Base-by-base conservation (phyloP, 2,113 vertebrate genomes). In the Paracyprichromis sp. region DNA sequence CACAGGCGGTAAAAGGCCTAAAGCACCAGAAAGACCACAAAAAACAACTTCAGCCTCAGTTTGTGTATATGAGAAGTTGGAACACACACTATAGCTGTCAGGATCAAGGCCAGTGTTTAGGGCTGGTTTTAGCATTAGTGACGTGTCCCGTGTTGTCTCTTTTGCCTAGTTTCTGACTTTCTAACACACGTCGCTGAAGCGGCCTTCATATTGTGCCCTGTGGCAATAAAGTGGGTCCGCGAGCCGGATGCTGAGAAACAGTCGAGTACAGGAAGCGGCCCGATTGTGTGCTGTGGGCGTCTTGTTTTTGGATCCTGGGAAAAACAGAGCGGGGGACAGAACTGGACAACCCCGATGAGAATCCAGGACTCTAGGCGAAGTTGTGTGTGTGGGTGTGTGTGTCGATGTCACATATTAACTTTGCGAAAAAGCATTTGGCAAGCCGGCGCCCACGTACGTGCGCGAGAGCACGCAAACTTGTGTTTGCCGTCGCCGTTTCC, bases 241-340 rank as follows among this genome's bases (percentile, higher is more conserved):
- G 1, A 52, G 53, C 86, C 83, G 7, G 86, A 85, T 71, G 1
- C 83, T 83, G 52, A 34, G 86, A 79, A 69, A 19, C 71, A 8
- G 14, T 12, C 5, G 38, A 26, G 21, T 1, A 61, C 85, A 82
- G 87, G 85, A 87, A 90, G 78, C 5, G 38, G 53, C 76, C 40
- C 9, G 8, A 16, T 36, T 86, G 82, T 83, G 87, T 43, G 34
- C 52, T 24, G 79, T 26, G 50, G 78, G 8, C 36, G 83, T 89
- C 84, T 82, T 83, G 79, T 88, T 83, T 66, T 83, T 4, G 78
- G 80, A 47, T 90, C 93, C 92, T 95, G 93, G 92, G 93, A 93
- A 94, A 91, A 66, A 84, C 31, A 9, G 86, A 89, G 86, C 88
- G 45, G 76, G 34, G 82, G 52, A 84, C 90, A 85, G 87, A 92